These are phyloP conservation scores for Hirtodrosophila trivittata DNA, from an alignment of 2,888 invertebrate genomes.

Conservation along the genomic window DNA sequence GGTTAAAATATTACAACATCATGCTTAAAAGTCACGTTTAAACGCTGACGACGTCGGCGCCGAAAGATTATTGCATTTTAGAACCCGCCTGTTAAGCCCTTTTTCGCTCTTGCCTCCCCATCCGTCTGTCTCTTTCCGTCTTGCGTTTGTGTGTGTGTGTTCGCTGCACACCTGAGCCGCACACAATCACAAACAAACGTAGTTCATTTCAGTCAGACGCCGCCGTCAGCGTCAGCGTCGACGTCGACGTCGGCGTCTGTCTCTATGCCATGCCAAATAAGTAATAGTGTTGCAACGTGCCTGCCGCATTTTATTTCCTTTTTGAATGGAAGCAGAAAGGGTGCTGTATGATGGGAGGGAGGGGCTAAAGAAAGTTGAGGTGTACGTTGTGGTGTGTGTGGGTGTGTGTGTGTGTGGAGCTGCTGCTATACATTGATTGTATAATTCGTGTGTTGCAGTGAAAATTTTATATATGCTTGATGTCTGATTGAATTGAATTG, in stretches of 20 bases:
- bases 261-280: conserved; percentile 68
- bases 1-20: conserved; percentile 80
- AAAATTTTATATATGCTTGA: conserved; percentile 76
- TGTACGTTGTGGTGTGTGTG: too few relatives aligned
- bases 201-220: conserved; percentile 63
- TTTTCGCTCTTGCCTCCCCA: not conserved
- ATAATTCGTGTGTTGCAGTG: conserved; percentile 74
- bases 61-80: conserved; percentile 80
- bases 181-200: conserved; percentile 67
- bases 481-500: conserved; percentile 82
- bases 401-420: conserved; percentile 4
- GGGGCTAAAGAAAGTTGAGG: conserved; percentile 5
- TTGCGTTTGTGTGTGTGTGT: not conserved
- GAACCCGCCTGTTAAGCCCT: conserved; percentile 30
- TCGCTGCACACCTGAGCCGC: conserved; percentile 47
- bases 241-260: conserved; percentile 59
- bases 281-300: conserved; percentile 82
- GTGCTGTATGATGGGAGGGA: conserved; percentile 12
- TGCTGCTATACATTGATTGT: conserved; percentile 62
- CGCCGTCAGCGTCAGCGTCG: conserved; percentile 36
- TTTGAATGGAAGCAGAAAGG: conserved; percentile 32
- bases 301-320: conserved; percentile 79
- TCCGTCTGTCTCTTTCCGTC: conserved; percentile 18
- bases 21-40: conserved; percentile 81
- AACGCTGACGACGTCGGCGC: conserved; percentile 76